Base-by-base conservation (phyloP, 64 coral and sea anemone species). In the Trachythela sp. region DNA sequence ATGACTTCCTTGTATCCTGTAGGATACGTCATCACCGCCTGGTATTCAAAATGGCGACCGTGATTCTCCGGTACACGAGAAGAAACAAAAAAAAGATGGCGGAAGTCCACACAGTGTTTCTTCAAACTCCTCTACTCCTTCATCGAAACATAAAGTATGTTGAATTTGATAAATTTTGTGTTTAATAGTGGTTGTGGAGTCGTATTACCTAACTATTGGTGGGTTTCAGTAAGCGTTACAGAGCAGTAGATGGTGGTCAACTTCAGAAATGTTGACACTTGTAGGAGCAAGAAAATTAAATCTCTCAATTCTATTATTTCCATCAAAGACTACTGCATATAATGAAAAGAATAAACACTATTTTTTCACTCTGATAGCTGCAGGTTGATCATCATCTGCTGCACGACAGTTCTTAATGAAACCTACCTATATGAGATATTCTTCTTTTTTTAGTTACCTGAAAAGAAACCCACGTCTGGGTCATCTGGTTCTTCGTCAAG, bases 41-140 rank as follows among this genome's bases (percentile, higher is more conserved):
- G 90, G 93, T 85, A 84, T 99, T 38, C 93, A 94, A 54, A 99
- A 99, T 85, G 96, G 96, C 48, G 93, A 94, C 10, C 93, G 94
- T 24, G 94, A 94, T 4, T 91, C 95, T n/a, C 96, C 89, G 8
- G 10, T 95, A 42, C 92, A 84, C 84, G 96, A 99, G 8, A 99
- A 99, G 77, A 99, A 99, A 91, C 40, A 39, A 2, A 94, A 93
- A 89, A 99, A 99, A 72, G 96, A 99, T 36, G 91, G 93, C 38
- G 96, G 96, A 36, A 92, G 93, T 32, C 91, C 96, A 15, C 89
- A 89, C 22, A 94, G 91, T 24, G 67, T 94, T 17, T 99, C 93
- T 17, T 99, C 96, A 32, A 92, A 91, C 5, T 95, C 94, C 51
- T 95, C 94, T 4, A 99, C 96, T 80, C 96, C 96, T 49, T 99